Evolutionary conservation across 2,888 invertebrate genomes (phyloP).

Genomic region (Alentia gelatinosa): DNA sequence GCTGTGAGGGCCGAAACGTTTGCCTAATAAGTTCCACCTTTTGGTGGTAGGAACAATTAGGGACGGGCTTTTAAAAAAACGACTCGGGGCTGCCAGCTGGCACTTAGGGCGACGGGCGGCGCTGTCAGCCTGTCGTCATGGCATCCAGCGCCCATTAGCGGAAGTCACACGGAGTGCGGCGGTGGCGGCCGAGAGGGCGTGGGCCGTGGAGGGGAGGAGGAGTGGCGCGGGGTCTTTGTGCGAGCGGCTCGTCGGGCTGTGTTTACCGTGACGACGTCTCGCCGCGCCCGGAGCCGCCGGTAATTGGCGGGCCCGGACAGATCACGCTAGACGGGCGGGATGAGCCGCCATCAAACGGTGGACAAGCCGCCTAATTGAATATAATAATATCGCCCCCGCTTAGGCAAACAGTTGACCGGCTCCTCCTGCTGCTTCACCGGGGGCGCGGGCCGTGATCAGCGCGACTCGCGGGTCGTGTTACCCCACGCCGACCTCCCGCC

Average conservation of each 20-base stretch:
- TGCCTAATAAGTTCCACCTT: not conserved
- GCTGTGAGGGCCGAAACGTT: too few species aligned
- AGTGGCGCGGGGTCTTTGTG: not conserved
- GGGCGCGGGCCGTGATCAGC: not conserved
- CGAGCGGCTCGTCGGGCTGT: not conserved
- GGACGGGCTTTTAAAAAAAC: not conserved
- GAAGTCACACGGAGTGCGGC: not conserved
- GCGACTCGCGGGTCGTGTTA: not conserved
- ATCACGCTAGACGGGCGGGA: not conserved
- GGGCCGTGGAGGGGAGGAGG: not conserved
- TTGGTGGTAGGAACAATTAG: not conserved
- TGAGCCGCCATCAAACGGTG: slow-evolving; percentile 8
- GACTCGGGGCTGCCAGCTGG: not conserved
- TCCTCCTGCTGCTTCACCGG: not conserved
- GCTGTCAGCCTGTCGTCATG: not conserved
- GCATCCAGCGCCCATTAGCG: not conserved
- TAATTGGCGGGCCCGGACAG: not conserved
- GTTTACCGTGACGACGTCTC: not conserved
- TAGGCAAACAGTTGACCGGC: slow-evolving; percentile 9
- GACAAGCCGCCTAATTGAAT: slow-evolving; percentile 36
- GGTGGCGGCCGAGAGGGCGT: not conserved
- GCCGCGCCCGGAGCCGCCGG: not conserved
- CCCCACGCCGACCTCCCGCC: not conserved
- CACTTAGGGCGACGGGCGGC: not conserved
- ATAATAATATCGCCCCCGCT: slow-evolving; percentile 20